Evolutionary conservation across 2,797 vertebrate genomes (phyloP), one percentile per base, ranked within the genome.

Genomic region (Scarus forsteni): DNA sequence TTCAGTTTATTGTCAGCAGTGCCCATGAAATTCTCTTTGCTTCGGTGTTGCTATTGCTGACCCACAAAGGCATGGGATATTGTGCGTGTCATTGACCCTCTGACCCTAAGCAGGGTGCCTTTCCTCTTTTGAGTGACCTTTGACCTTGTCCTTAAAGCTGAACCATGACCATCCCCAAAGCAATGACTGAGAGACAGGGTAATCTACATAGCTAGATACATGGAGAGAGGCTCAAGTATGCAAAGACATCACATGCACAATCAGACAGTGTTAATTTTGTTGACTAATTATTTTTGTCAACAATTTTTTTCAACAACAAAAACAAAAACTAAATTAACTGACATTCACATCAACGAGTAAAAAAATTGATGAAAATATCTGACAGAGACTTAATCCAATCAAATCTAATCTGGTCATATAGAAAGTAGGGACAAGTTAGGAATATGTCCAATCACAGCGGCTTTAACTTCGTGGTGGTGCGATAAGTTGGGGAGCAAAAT

Each of bases 51-150:
- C 69, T 38, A 65, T 69, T 53, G 43, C 42, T 75, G 75, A 75
- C 64, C 73, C 70, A 39, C 75, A 59, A 72, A 73, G n/a, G 58
- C 75, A 67, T 55, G 14, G 40, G 53, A 83, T 64, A 62, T 43
- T 72, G 52, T 63, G 58, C 49, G 36, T 66, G 77, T 77, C 77
- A 80, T 49, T 73, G 69, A 83, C 50, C 59, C n/a, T 18, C 40
- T 42, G 46, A 77, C 72, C 46, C 64, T 1, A 19, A 6, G 36
- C 71, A 58, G 61, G 72, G 70, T 48, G 60, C 66, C 67, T 85
- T 91, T 90, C 80, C 79, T 83, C 75, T 87, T 86, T 85, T 68
- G 75, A 61, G 66, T 27, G 81, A 85, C 84, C 84, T 85, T 65
- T 87, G 74, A 76, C 79, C 62, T 72, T 66, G 54, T 79, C 60